Evolutionary conservation across 2,797 vertebrate genomes (phyloP), one percentile per base, ranked within the genome.

Genomic region (Cynopterus sphinx): DNA sequence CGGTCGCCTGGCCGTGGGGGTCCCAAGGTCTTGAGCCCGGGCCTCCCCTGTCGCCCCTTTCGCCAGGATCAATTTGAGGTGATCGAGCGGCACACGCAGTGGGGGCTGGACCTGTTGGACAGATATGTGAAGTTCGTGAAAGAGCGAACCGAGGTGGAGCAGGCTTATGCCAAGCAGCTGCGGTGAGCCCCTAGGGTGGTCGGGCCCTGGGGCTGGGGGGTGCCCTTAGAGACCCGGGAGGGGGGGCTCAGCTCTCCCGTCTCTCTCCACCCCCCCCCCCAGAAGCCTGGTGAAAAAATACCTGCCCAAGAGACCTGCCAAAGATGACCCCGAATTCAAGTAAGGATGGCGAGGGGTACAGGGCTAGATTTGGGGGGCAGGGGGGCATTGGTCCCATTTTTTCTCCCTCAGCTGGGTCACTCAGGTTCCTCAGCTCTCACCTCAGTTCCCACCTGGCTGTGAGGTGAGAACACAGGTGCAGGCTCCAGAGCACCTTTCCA

Each of bases 61-160:
- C 46, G 53, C 39, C 97, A 99, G 99, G 99, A 99, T 98, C 99
- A 99, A 91, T 99, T 98, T 98, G 99, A 99, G 96, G 99, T 99
- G 95, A 98, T 99, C 24, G 99, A 99, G 94, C 99, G 99, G 95
- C 99, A 99, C 98, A 99, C 99, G 0, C 99, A 99, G 98, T 99
- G 99, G 93, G 99, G 99, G 9, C 98, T 99, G 98, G 99, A 99
- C 93, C 98, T 99, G 98, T 98, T 99, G 98, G 99, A 99, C 97
- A 99, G 99, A 98, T 99, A 99, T 51, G 99, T 99, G 86, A 99
- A 99, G 97, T 99, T 99, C 97, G 99, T 99, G 77, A 99, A 99
- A 98, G 99, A 99, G 97, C 98, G 99, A 95, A 99, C 99, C 0
- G 99, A 99, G 97, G 99, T 99, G 13, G 99, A 99, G 92, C 99